These are phyloP conservation scores for Nyctibius grandis DNA, from an alignment of 2,797 vertebrate genomes.

Conservation along the genomic window DNA sequence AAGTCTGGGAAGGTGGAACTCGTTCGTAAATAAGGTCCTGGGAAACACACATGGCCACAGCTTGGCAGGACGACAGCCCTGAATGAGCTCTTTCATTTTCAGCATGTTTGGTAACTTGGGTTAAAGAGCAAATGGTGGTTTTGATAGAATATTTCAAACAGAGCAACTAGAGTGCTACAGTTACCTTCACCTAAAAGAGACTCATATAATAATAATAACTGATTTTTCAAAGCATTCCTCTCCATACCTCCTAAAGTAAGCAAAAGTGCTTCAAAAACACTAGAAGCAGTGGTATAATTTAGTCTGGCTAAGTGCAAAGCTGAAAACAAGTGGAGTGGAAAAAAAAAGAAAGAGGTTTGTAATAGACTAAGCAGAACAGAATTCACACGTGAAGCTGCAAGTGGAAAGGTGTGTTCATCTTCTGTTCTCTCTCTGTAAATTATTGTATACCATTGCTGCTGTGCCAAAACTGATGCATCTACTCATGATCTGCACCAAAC, in stretches of 20 bases:
- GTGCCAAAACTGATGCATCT: not conserved
- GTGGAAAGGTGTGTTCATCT: not conserved
- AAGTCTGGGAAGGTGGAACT: conserved; percentile 63
- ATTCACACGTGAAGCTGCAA: not conserved
- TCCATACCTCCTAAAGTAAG: not conserved
- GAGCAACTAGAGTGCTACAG: conserved; percentile 13
- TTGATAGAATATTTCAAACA: conserved; percentile 51
- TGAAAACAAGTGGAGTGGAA: not conserved
- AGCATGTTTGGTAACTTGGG: conserved; percentile 34
- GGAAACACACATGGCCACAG: conserved; percentile 46
- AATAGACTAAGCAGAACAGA: not conserved
- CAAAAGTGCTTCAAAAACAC: not conserved
- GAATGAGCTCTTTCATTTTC: conserved; percentile 68
- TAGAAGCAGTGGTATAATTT: not conserved
- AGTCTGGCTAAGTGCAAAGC: not conserved
- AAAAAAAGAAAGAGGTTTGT: not conserved
- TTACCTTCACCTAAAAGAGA: not conserved
- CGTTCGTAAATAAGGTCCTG: conserved; percentile 58
- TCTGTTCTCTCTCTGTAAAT: not conserved
- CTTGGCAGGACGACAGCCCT: conserved; percentile 47
- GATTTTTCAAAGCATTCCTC: conserved; percentile 7
- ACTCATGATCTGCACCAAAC: not conserved
- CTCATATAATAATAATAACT: not conserved
- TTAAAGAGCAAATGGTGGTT: conserved; percentile 37
- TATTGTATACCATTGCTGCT: not conserved